Conservation (phyloP, 2,113 vertebrate genomes). For the Neogale vison region DNA sequence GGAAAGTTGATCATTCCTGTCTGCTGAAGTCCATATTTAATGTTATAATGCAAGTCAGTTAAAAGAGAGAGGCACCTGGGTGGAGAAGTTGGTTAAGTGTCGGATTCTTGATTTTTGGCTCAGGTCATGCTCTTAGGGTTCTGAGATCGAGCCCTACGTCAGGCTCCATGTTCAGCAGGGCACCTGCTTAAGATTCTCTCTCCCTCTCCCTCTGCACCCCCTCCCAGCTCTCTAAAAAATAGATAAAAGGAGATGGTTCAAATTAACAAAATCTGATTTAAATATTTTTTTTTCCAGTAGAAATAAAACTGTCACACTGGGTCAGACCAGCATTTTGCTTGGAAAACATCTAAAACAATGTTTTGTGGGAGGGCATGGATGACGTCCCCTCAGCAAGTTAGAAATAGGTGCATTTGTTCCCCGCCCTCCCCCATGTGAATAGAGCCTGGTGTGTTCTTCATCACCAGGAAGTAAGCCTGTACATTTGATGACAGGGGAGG, state of each 20-base stretch:
- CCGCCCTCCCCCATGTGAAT: fast-evolving
- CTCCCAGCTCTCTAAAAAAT: neutral
- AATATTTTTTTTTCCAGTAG: neutral
- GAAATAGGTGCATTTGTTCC: fast-evolving
- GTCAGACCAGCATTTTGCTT: neutral
- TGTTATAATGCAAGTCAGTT: neutral
- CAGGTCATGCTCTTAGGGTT: neutral
- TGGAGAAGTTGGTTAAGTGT: neutral
- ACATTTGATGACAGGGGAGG: neutral
- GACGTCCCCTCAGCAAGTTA: neutral
- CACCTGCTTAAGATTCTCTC: neutral
- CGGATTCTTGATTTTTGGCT: neutral
- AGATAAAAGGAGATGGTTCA: neutral
- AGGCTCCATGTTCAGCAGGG: neutral
- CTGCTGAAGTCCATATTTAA: neutral
- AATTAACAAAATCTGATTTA: neutral
- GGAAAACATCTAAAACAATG: neutral
- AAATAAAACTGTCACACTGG: neutral
- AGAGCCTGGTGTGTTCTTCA: neutral
- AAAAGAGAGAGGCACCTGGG: neutral
- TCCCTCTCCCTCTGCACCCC: neutral
- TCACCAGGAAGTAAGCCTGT: neutral
- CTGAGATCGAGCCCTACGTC: neutral
- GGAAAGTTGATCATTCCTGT: neutral
- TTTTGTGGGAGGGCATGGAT: neutral